Evolutionary conservation across 2,888 invertebrate species (phyloP), one percentile per base, ranked within the genome.

Genomic region (Terebella lapidaria): DNA sequence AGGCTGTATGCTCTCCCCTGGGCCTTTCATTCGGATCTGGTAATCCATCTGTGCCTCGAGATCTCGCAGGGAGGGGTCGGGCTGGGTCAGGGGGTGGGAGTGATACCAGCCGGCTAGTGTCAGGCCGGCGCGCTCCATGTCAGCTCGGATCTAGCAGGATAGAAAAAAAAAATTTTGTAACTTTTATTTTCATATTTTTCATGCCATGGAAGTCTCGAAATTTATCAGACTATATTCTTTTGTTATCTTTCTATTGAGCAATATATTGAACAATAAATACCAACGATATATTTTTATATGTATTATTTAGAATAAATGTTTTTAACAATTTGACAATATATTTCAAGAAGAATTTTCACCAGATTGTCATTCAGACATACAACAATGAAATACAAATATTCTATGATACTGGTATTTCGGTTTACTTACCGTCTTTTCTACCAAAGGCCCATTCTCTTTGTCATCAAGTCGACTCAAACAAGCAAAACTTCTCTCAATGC

Each of bases 31-130:
- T 76, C 89, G 89, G 59, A 95, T 90, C 82, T 96, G 93, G 82
- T 94, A 94, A 73, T 94, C 94, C 66, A 96, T 83, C 81, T 96
- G 95, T 60, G 90, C 88, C 76, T 94, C 93, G 60, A 94, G 90
- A 78, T 96, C 95, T 57, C 91, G 84, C 3, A 83, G 71, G 15
- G 83, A 81, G 15, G 92, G 95, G 72, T 92, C 90, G 1, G 93
- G 90, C 58, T 91, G 89, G 67, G 89, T 88, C 57, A 88, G 61
- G 87, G 85, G 72, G 89, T 93, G 64, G 10, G 93, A 93, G 81
- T 95, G 95, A 82, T 94, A 95, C 65, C 65, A 65, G 22, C 65
- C 65, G 1, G 46, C 63, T 10, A 65, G 25, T 4, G 47, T 26
- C 72, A 65, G 24, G 22, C 64, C 63, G 2, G 89, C 86, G 73